These are phyloP conservation scores for Oxyteleia sp. DNA, from an alignment of 2,888 invertebrate genomes.

Conservation along the genomic window DNA sequence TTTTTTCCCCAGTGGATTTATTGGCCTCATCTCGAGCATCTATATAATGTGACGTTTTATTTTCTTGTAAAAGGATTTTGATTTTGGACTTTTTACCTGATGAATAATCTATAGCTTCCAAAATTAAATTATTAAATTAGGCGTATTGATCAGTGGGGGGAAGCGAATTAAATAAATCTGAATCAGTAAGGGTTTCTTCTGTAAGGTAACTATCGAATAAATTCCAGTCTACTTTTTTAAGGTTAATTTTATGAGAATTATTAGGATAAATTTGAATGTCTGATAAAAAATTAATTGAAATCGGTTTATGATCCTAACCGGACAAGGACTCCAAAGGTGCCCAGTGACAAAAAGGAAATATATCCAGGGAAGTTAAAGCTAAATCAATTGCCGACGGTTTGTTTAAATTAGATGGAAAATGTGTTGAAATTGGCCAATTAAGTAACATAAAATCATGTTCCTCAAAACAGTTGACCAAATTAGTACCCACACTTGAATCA, in stretches of 20 bases:
- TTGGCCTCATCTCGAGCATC: too few relatives aligned
- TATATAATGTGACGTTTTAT: too few relatives aligned
- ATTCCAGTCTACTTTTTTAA: constrained; percentile 9
- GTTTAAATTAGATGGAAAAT: background rate
- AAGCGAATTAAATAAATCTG: background rate
- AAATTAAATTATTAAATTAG: too few relatives aligned
- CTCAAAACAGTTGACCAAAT: background rate
- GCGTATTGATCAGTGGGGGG: too few relatives aligned
- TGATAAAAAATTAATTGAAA: too few relatives aligned
- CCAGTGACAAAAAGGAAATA: background rate
- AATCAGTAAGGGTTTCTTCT: background rate
- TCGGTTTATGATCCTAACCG: constrained; percentile 1
- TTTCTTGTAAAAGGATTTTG: too few relatives aligned
- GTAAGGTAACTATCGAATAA: background rate
- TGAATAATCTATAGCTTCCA: too few relatives aligned
- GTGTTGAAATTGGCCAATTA: too few relatives aligned
- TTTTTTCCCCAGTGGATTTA: too few relatives aligned
- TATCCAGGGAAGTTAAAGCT: background rate
- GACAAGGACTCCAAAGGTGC: background rate
- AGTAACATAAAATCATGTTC: too few relatives aligned
- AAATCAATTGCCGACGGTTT: constrained; percentile 10
- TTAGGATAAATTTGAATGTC: too few relatives aligned
- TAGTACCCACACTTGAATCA: background rate
- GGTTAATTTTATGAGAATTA: background rate
- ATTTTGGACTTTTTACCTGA: background rate